These are phyloP conservation scores for Trematocara nigrifrons DNA, from an alignment of 2,113 vertebrate genomes.

Conservation along the genomic window DNA sequence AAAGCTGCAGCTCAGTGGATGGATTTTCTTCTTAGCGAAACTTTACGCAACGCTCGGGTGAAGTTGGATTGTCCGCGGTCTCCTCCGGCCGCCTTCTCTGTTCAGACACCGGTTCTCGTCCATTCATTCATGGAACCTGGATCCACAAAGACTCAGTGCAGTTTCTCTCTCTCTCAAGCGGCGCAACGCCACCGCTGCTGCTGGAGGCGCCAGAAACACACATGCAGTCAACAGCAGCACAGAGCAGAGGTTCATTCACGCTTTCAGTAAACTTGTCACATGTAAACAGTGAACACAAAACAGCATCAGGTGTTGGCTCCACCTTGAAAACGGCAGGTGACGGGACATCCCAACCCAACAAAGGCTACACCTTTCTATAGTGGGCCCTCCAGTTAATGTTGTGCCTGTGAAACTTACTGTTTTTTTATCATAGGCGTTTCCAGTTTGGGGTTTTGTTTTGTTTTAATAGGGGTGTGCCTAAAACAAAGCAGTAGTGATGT, in stretches of 20 bases:
- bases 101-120: constrained; percentile 2
- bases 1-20: not conserved
- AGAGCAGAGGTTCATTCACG: not conserved
- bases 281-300: not conserved
- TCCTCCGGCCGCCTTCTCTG: not conserved
- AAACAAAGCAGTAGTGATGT: not conserved
- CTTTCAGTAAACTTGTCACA: not conserved
- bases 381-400: not conserved
- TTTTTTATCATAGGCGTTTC: not conserved
- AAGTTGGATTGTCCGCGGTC: not conserved
- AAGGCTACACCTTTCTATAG: not conserved
- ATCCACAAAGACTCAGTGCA: constrained; percentile 2
- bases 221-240: not conserved
- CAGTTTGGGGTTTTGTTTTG: not conserved
- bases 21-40: not conserved
- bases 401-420: not conserved
- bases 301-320: not conserved
- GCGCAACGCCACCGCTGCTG: constrained; percentile 15
- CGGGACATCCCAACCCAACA: not conserved
- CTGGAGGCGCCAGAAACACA: constrained; percentile 39
- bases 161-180: not conserved
- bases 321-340: not conserved
- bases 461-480: not conserved
- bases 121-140: constrained; percentile 63
- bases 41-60: not conserved